Percentiles rank a stretch among this genome's conserved stretches.
phyloP scores from a whole-genome alignment of 2,113 vertebrate species.

The Lagopus leucura region DNA sequence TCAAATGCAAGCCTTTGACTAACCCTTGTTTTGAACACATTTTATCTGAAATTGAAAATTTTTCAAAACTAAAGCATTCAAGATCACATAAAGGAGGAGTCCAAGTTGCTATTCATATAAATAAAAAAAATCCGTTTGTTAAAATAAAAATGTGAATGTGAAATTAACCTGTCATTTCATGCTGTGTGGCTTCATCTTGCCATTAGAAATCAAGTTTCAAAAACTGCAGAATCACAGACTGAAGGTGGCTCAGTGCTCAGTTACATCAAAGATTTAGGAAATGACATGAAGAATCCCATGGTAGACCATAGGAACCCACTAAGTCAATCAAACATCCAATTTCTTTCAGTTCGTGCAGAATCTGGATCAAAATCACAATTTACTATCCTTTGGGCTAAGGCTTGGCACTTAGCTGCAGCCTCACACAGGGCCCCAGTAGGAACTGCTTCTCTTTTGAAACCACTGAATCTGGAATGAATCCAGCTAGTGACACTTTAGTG shows the following conservation, averaged over 20 bases:
- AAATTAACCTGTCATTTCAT: neutral
- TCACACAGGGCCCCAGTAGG: neutral
- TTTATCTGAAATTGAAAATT: neutral
- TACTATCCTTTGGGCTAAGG: neutral
- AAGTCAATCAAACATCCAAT: neutral
- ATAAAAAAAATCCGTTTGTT: neutral
- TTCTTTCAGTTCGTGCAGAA: neutral
- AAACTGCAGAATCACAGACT: neutral
- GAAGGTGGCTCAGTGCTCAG: neutral
- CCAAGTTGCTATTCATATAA: neutral
- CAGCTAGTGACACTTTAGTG: slow-evolving; percentile 39
- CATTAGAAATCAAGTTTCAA: neutral
- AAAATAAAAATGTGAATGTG: neutral
- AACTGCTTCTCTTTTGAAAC: neutral
- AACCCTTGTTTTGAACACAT: neutral
- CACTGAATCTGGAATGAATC: neutral
- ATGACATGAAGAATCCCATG: neutral
- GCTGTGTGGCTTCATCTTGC: neutral
- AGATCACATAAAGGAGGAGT: neutral
- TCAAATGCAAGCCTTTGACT: neutral
- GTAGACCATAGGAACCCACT: neutral
- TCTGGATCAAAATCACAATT: neutral
- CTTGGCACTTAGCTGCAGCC: neutral
- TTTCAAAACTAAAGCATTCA: neutral
- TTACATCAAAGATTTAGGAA: neutral